Evolutionary conservation across 1,140 invertebrate species (phyloP).

Genomic region (Drosophila busckii): DNA sequence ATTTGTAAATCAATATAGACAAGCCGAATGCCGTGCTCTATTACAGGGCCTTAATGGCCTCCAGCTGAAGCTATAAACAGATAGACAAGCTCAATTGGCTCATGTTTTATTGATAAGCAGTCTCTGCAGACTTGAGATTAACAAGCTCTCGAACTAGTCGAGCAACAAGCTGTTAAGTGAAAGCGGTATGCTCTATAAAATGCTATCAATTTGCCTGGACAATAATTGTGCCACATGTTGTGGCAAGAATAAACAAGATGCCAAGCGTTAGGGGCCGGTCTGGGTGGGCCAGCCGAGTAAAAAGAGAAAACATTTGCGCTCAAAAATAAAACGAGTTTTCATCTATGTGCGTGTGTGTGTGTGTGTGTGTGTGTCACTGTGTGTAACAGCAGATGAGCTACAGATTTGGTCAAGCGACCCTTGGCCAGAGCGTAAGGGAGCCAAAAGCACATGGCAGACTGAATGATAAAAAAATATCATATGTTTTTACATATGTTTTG

Average conservation of each 20-base stretch:
- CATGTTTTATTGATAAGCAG: conserved; percentile 3
- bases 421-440: too few species aligned
- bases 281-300: background rate
- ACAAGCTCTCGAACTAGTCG: background rate
- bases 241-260: conserved; percentile 14
- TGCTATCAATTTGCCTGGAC: conserved; percentile 9
- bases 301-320: conserved; percentile 29
- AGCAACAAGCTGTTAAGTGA: conserved; percentile 16
- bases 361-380: conserved; percentile 4
- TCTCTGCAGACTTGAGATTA: background rate
- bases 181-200: background rate
- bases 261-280: conserved; percentile 12
- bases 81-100: too few species aligned
- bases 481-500: too few species aligned
- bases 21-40: too few species aligned
- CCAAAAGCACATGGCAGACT: too few species aligned
- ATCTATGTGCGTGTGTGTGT: conserved; percentile 6
- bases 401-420: too few species aligned
- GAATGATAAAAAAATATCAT: too few species aligned
- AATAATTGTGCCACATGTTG: conserved; percentile 27
- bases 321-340: conserved; percentile 28
- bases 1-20: too few species aligned
- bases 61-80: too few species aligned
- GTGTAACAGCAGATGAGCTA: background rate
- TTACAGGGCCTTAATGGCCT: too few species aligned